Conservation (phyloP, 1,140 invertebrate genomes). For the Tachypleus tridentatus region DNA sequence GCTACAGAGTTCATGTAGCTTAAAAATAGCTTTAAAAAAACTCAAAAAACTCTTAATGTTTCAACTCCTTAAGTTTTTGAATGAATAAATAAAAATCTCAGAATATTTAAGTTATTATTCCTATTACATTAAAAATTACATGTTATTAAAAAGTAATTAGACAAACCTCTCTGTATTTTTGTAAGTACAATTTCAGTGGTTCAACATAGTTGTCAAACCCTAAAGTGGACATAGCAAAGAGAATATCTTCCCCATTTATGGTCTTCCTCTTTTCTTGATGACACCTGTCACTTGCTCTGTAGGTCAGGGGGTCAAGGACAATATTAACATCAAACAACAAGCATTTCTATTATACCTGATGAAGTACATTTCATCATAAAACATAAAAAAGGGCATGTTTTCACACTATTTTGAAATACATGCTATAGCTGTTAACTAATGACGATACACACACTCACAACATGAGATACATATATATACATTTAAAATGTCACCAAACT, state of each 20-base stretch:
- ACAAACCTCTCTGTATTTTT: slow-evolving; percentile 78
- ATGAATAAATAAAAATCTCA: neutral
- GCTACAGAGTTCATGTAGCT: neutral
- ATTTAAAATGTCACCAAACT: too few relatives aligned
- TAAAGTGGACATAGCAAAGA: slow-evolving; percentile 90
- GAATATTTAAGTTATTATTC: neutral
- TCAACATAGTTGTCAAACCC: slow-evolving; percentile 99
- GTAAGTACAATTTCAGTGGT: slow-evolving; percentile 87
- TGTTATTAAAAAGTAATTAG: neutral
- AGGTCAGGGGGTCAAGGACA: too few relatives aligned
- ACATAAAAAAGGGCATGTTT: too few relatives aligned
- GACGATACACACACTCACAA: too few relatives aligned
- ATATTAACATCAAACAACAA: too few relatives aligned
- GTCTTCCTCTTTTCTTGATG: slow-evolving; percentile 98
- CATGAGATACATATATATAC: too few relatives aligned
- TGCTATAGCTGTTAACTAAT: too few relatives aligned
- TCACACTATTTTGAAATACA: too few relatives aligned
- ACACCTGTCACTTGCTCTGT: slow-evolving; percentile 77
- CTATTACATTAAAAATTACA: neutral
- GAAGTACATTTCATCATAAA: too few relatives aligned
- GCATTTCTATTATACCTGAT: too few relatives aligned
- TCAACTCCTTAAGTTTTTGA: neutral
- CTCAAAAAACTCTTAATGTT: slow-evolving; percentile 1
- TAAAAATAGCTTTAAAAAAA: neutral
- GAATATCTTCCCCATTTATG: slow-evolving; percentile 96